phyloP scores from a whole-genome alignment of 2,113 vertebrate species.

The Xiphophorus maculatus region DNA sequence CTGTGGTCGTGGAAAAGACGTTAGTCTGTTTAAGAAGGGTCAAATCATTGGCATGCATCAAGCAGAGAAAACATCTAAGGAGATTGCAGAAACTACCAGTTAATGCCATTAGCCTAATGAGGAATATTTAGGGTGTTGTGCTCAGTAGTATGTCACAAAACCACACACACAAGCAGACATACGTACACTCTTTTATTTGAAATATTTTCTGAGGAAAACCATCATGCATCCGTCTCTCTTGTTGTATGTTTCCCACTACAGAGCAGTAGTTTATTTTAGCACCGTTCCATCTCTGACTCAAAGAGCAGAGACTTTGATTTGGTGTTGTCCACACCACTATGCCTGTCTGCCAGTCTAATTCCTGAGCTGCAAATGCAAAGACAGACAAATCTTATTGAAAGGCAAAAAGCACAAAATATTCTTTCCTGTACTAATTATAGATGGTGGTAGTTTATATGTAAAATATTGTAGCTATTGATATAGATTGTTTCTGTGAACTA shows the following conservation, averaged over 20 bases:
- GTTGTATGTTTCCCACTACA: constrained; percentile 12
- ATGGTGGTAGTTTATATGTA: neutral
- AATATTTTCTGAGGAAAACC: constrained; percentile 57
- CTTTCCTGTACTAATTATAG: neutral
- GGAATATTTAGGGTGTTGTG: constrained; percentile 71
- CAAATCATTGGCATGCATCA: no score
- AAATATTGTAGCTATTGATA: neutral
- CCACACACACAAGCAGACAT: constrained; percentile 22
- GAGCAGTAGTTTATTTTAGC: constrained; percentile 47
- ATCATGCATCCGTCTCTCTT: constrained; percentile 47
- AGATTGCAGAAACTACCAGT: no score
- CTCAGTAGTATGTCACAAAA: constrained; percentile 57
- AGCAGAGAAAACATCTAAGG: no score
- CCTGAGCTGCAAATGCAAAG: constrained; percentile 11
- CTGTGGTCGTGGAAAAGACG: no score
- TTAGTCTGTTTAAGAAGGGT: no score
- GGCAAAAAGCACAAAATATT: constrained; percentile 53
- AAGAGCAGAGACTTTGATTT: constrained; percentile 55
- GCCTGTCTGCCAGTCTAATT: constrained; percentile 49
- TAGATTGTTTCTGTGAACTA: no score
- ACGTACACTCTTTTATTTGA: constrained; percentile 17
- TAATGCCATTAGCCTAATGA: constrained; percentile 79
- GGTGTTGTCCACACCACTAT: constrained; percentile 45
- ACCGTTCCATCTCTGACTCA: constrained; percentile 40
- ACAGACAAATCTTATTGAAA: constrained; percentile 35